Evolutionary conservation across 2,797 vertebrate species (phyloP).

Genomic region (Myripristis jacobus): DNA sequence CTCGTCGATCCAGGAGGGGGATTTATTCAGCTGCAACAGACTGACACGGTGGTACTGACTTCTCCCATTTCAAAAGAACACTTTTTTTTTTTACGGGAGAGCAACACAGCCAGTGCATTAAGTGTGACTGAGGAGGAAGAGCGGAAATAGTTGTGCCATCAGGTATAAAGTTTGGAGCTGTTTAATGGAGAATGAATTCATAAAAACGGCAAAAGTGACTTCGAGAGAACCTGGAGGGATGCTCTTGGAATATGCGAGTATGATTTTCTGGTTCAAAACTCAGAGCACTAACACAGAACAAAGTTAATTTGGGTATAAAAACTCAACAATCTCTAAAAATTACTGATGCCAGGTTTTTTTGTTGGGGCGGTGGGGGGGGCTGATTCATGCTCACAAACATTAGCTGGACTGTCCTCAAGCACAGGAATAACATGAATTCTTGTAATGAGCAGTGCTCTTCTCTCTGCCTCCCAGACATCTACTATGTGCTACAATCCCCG

Average conservation of each 20-base stretch:
- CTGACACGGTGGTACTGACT: not conserved
- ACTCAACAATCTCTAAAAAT: not conserved
- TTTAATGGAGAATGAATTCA: conserved; percentile 61
- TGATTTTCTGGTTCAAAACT: conserved; percentile 48
- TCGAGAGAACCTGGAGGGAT: conserved; percentile 56
- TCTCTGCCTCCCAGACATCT: conserved; percentile 2
- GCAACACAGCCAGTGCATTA: conserved; percentile 18
- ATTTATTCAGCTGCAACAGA: conserved; percentile 26
- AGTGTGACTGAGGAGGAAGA: conserved; percentile 30
- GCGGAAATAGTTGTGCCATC: conserved; percentile 49
- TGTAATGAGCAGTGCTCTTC: not conserved
- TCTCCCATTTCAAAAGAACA: not conserved
- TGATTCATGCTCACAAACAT: conserved; percentile 9
- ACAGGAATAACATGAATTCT: not conserved
- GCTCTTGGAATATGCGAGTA: conserved; percentile 38
- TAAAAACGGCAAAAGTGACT: conserved; percentile 65
- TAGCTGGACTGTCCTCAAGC: not conserved
- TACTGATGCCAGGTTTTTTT: conserved; percentile 2
- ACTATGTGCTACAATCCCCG: not conserved
- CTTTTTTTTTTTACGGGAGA: not conserved
- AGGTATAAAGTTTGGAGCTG: conserved; percentile 66
- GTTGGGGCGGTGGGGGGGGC: not conserved
- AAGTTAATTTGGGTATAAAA: conserved; percentile 24
- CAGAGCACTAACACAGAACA: conserved; percentile 15
- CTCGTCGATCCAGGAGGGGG: not conserved